Evolutionary conservation across 2,888 invertebrate genomes (phyloP), one percentile per base, ranked within the genome.

Genomic region (Hybos culiciformis): DNA sequence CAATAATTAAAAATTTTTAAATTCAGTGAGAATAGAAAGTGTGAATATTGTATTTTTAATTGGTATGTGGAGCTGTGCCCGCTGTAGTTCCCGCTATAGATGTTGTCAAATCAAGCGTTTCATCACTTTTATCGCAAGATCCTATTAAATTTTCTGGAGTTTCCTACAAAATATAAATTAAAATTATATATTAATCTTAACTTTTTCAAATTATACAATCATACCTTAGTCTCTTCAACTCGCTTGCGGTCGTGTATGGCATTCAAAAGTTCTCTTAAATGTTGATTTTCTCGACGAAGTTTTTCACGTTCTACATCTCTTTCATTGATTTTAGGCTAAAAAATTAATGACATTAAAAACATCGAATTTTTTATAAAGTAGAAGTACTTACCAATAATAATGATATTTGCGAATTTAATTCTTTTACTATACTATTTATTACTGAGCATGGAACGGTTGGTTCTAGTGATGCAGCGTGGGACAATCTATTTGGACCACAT

Each of bases 221-320:
- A 41, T 46, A 50, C 50, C 41, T 44, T 48, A 42, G 46, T 48
- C 39, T 46, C 58, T 60, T 61, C 59, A 63, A 62, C 64, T 63
- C 65, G 57, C 59, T 62, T 58, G 52, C 61, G 59, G 51, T 64
- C 66, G 57, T 73, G 72, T 59, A 75, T 69, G 51, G 75, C 75
- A 59, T 80, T 80, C 47, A 81, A 66, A 56, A 79, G 77, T 61
- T 85, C 84, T 53, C 81, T 72, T 49, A 78, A 74, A 57, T 75
- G 73, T 55, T 80, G 76, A 55, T 83, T 67, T 60, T 85, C 84
- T 52, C 76, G 75, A 31, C 83, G 72, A 55, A 84, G 66, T 53
- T 75, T 71, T 56, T 81, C 81, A 44, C 80, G 70, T 60, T 85
- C 85, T 56, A 81, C 80, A 60, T 84, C 84, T 53, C 78, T 71